Base-by-base conservation (phyloP, 2,113 vertebrate species). In the Tragulus kanchil region DNA sequence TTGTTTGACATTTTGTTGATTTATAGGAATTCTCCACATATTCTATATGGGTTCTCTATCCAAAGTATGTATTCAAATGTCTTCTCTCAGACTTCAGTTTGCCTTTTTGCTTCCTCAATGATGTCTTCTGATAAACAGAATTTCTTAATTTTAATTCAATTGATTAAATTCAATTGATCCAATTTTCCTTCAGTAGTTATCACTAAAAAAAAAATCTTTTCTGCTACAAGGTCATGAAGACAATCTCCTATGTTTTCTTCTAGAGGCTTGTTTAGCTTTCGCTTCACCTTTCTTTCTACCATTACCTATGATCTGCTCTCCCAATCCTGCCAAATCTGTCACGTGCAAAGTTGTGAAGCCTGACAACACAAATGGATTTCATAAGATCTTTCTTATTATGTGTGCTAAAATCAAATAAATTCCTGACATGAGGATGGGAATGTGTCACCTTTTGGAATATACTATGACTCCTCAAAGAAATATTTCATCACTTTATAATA, bases 61-160 rank as follows among this genome's bases (percentile, higher is more conserved):
- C n/a, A 78, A 65, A 17, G 11, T 17, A 21, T 52, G 5, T 67
- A 88, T 17, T 77, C 85, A 56, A 90, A 64, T 17, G 6, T 64
- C 25, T 90, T 75, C 52, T 94, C 58, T 93, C 79, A 93, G 9
- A 67, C 17, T 90, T 81, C 15, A 56, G 13, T 77, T 59, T 91
- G 10, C n/a, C 21, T n/a, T 77, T 83, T n/a, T 26, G 89, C 59
- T 94, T 78, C 58, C 58, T 87, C 52, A 64, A 65, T 6, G 36
- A 50, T 50, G 8, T 89, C 42, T 88, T 95, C 12, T 12, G 25
- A 85, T 26, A 58, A 93, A 91, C 0, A 92, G 59, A 67, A 61
- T 62, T 54, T 50, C 62, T 94, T 77, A 86, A 77, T 56, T 93
- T 90, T 83, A 87, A 82, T 36, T 36, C 54, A 54, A 78, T 36